phyloP scores from a whole-genome alignment of 1,140 invertebrate genomes.

The honey bee (Apis mellifera) region Amel_HAv3.1 CM009937.2:11565501-11566000 shows the following conservation, averaged over 20 bases:
- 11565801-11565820: slow-evolving; percentile 35
- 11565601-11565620: not conserved
- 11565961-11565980: not conserved
- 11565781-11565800: slow-evolving; percentile 50
- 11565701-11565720: slow-evolving; percentile 55
- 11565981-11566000: not conserved
- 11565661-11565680: slow-evolving; percentile 33
- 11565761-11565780: slow-evolving; percentile 64
- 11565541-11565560: not conserved
- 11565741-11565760: slow-evolving; percentile 45
- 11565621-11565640: slow-evolving; percentile 16
- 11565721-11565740: slow-evolving; percentile 45
- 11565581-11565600: slow-evolving; percentile 19
- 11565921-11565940: slow-evolving; percentile 24
- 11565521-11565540: slow-evolving; percentile 17
- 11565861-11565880: slow-evolving; percentile 11
- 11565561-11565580: not conserved
- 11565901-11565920: slow-evolving; percentile 42
- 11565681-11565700: slow-evolving; percentile 62
- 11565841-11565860: slow-evolving; percentile 18
- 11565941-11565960: not conserved
- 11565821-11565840: slow-evolving; percentile 35
- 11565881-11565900: not conserved
- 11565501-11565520: not conserved
- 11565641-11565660: slow-evolving; percentile 56